Evolutionary conservation across 2,888 invertebrate species (phyloP), one percentile per base, ranked within the genome.

Genomic region (Atherix ibis): DNA sequence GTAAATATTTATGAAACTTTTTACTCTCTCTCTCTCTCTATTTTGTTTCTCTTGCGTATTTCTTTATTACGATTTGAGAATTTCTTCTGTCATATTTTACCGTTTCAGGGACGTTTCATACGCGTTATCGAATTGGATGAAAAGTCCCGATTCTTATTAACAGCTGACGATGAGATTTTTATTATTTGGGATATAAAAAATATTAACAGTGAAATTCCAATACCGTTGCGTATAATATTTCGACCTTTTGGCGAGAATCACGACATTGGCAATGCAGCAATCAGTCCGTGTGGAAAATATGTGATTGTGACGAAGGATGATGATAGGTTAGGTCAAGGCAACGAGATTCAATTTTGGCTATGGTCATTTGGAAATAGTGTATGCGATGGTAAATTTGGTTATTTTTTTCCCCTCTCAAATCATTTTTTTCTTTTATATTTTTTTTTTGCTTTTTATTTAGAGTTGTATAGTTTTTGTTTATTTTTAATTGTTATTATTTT

Each of bases 291-390:
- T 26, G 38, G 39, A 8, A 38, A 32, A 28, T 41, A 37, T 35
- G 18, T 39, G n/a, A 18, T 36, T 5, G 3, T 37, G 4, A 18
- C 19, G 5, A 37, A 28, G 14, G 13, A 16, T 8, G 31, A 27
- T 13, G 24, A 13, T 15, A 6, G 4, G 3, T 14, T 3, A 2
- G 30, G 18, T 10, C n/a, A n/a, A n/a, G n/a, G n/a, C n/a, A 18
- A 14, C 12, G 10, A 52, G 33, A 42, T 76, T 1, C 56, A 66
- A 41, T 66, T 74, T 54, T 76, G 76, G 74, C 55, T 70, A 28
- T 76, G 76, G 76, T 66, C 70, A 19, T 58, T 50, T 17, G 71
- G 69, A 4, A 45, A 45, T 6, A 61, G 67, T 9, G 44, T 49
- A 29, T 67, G 72, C 4, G 64, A 73, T 49, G 72, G 73, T 73